These are phyloP conservation scores for Alligator mississippiensis DNA, from an alignment of 2,113 vertebrate genomes.

Conservation along the genomic window DNA sequence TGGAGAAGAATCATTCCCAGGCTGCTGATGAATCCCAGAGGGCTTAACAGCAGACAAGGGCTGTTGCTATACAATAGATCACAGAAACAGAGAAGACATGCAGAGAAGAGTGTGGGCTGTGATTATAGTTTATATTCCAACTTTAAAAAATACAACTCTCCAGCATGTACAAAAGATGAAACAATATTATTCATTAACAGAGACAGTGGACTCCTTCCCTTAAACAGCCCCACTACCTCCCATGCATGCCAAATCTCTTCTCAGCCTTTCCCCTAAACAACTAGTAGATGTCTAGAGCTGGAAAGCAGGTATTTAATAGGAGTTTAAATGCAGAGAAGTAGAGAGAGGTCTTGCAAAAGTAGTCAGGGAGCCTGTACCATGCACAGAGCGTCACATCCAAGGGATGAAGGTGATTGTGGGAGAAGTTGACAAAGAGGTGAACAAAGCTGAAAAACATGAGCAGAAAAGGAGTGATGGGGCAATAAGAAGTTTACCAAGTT, in stretches of 20 bases:
- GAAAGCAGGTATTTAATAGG: neutral
- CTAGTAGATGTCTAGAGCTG: fast-evolving
- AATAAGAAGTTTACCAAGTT: neutral
- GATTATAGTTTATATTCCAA: neutral
- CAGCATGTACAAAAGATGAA: neutral
- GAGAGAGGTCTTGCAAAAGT: neutral
- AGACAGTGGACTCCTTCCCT: neutral
- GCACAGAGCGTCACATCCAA: neutral
- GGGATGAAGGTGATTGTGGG: neutral
- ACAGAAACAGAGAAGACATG: neutral
- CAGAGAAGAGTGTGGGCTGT: neutral
- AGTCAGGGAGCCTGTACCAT: neutral
- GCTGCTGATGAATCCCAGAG: neutral
- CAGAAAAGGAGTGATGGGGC: neutral
- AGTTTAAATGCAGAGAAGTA: neutral
- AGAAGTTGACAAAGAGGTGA: neutral
- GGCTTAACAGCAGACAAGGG: neutral
- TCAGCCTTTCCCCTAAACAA: neutral
- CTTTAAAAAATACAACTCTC: neutral
- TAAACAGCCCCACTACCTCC: neutral
- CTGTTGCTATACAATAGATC: neutral
- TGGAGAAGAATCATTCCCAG: neutral
- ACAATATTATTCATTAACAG: neutral
- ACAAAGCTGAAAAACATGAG: neutral
- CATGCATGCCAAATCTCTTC: neutral